Evolutionary conservation across 2,113 vertebrate genomes (phyloP), one percentile per base, ranked within the genome.

Genomic region (Carlito syrichta): DNA sequence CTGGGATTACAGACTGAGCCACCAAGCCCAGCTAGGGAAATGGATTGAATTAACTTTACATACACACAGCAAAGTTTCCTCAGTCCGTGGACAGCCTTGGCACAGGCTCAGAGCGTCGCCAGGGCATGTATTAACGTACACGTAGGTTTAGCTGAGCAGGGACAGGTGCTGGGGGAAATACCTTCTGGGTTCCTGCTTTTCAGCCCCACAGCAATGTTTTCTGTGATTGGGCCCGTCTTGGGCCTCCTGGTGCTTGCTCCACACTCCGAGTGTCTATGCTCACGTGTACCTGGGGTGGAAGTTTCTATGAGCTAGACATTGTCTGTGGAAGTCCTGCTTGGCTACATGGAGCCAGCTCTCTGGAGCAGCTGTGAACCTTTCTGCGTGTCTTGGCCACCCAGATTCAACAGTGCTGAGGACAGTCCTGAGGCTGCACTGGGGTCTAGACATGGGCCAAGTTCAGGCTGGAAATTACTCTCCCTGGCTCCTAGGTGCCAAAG

Each of bases 111-210:
- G 30, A 35, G 60, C 48, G 5, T 30, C 9, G 1, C 9, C 58
- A 10, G 11, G 20, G 2, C 0, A 3, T n/a, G 40, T 1, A 9
- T 25, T 35, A 11, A 11, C 0, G 0, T 27, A 27, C 19, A 40
- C 3, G n/a, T n/a, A 1, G 14, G 30, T 66, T 30, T 60, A 40
- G 62, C 9, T 12, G 73, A n/a, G 9, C 8, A 20, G 27, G 56
- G 40, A 10, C 0, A 11, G 50, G 32, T 7, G 30, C 71, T 30
- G 43, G n/a, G 14, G n/a, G 45, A 27, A 50, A 74, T 11, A 38
- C 11, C 16, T 27, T 14, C 45, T 13, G 40, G 19, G 8, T 5
- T 43, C 58, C 74, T 83, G 63, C 56, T 86, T 54, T 71, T 60
- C 52, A 52, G 35, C 3, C 30, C 27, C 13, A 38, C 1, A 2